Evolutionary conservation across 2,888 invertebrate genomes (phyloP).

Genomic region (Thecocarcelia acutangulata): DNA sequence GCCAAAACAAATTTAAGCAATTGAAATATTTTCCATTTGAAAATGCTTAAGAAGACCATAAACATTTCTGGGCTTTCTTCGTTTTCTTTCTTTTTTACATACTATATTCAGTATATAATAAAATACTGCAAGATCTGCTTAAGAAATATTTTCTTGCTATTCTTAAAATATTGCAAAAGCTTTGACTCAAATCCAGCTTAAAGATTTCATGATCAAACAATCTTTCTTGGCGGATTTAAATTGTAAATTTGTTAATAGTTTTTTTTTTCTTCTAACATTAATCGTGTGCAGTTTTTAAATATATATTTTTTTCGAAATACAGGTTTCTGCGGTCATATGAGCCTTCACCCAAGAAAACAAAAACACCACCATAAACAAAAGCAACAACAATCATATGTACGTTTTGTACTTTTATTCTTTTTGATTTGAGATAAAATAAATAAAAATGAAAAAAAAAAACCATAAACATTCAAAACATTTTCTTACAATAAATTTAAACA

Average conservation of each 20-base stretch:
- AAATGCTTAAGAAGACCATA: too few relatives aligned
- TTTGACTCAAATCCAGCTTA: slow-evolving; percentile 27
- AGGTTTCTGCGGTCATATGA: slow-evolving; percentile 38
- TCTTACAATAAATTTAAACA: slow-evolving; percentile 18
- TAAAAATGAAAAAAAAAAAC: too few relatives aligned
- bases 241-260: slow-evolving; percentile 44
- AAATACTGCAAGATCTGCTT: neutral
- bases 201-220: neutral
- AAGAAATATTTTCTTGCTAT: neutral
- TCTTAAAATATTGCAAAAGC: slow-evolving; percentile 1
- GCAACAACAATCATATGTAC: neutral
- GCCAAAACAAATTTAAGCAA: too few relatives aligned
- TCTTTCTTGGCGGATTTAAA: slow-evolving; percentile 47
- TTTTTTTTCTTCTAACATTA: slow-evolving; percentile 13
- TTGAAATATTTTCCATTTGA: too few relatives aligned
- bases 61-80: too few relatives aligned
- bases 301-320: slow-evolving; percentile 28
- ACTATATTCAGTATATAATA: too few relatives aligned
- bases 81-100: too few relatives aligned
- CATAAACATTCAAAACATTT: slow-evolving; percentile 25
- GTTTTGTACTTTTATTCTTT: slow-evolving; percentile 13
- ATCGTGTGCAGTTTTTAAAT: slow-evolving; percentile 39
- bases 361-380: neutral
- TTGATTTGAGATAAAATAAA: slow-evolving; percentile 41
- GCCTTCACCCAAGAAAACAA: slow-evolving; percentile 35